These are phyloP conservation scores for human (Homo sapiens) DNA, from an alignment of 2,113 vertebrate species.

Conservation along the genomic window GRCh38 chr20:48065001-48065500, in stretches of 20 bases:
- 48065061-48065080: not conserved
- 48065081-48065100: not conserved
- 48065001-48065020: not conserved
- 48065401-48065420: not conserved
- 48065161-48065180: not conserved
- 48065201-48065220: not conserved
- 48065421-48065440: not conserved
- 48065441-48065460: not conserved
- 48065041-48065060: not conserved
- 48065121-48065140: not conserved
- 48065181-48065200: not conserved
- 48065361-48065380: not conserved
- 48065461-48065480: not conserved
- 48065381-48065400: too few relatives aligned
- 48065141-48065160: too few relatives aligned
- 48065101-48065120: not conserved
- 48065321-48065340: not conserved
- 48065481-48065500: not conserved
- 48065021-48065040: not conserved
- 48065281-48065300: not conserved
- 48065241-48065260: not conserved
- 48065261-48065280: too few relatives aligned
- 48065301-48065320: not conserved
- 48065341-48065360: not conserved
- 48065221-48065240: not conserved